phyloP scores from a whole-genome alignment of 2,888 invertebrate species.

The Tubulanus polymorphus region DNA sequence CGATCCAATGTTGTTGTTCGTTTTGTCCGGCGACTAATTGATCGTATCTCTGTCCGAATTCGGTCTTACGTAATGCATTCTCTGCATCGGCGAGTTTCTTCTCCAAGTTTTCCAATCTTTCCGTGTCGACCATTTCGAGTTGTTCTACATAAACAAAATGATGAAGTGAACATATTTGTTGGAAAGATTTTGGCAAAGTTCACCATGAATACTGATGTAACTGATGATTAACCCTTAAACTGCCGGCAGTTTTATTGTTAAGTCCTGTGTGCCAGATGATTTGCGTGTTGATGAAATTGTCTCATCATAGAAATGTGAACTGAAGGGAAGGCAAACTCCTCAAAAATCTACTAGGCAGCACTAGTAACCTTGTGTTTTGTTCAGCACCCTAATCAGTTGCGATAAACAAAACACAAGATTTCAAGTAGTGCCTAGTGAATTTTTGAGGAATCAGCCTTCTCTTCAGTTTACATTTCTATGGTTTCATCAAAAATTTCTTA shows the following conservation, averaged over 20 bases:
- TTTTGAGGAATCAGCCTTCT: background rate
- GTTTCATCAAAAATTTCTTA: conserved; percentile 22
- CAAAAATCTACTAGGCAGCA: too few species aligned
- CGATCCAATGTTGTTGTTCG: conserved; percentile 3
- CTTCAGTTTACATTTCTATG: background rate
- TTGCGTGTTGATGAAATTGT: too few species aligned
- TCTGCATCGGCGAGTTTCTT: conserved; percentile 44
- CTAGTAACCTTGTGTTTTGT: too few species aligned
- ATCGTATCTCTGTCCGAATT: conserved; percentile 38
- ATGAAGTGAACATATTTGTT: too few species aligned
- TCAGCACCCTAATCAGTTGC: too few species aligned
- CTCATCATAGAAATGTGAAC: too few species aligned
- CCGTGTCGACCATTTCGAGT: conserved; percentile 33
- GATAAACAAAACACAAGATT: too few species aligned
- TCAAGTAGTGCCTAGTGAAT: background rate
- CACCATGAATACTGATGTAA: background rate
- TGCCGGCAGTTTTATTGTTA: too few species aligned
- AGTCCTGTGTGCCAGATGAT: too few species aligned
- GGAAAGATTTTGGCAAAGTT: too few species aligned
- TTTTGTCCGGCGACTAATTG: conserved; percentile 23
- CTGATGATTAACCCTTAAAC: too few species aligned
- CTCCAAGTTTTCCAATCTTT: conserved; percentile 52
- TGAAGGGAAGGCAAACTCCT: too few species aligned
- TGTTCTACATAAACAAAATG: conserved; percentile 7
- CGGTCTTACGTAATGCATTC: conserved; percentile 29